phyloP scores from a whole-genome alignment of 1,140 invertebrate species.

The Drosophila willistoni region DNA sequence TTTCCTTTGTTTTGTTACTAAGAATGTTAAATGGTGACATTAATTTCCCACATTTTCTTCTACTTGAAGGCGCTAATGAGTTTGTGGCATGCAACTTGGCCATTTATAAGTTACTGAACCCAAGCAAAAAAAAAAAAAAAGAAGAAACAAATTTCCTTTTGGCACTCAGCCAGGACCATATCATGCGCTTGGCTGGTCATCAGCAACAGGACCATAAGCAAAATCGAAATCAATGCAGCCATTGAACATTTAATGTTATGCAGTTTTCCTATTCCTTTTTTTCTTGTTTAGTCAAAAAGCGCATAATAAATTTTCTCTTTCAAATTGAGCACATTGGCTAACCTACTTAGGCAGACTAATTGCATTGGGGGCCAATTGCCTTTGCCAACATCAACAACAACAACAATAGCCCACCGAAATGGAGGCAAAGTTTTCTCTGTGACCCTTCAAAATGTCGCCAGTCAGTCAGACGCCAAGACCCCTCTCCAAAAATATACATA shows the following conservation, averaged over 20 bases:
- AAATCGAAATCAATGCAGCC: slow-evolving; percentile 34
- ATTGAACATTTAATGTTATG: slow-evolving; percentile 74
- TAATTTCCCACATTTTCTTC: slow-evolving; percentile 6
- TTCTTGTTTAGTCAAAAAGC: slow-evolving; percentile 10
- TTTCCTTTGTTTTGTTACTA: neutral
- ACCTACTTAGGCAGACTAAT: slow-evolving; percentile 8
- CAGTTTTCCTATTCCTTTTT: slow-evolving; percentile 24
- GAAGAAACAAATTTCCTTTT: slow-evolving; percentile 30
- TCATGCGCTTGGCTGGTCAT: slow-evolving; percentile 27
- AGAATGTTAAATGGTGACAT: slow-evolving; percentile 16
- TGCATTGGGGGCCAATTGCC: slow-evolving; percentile 3
- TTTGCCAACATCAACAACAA: slow-evolving; percentile 1
- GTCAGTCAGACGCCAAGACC: slow-evolving; percentile 38
- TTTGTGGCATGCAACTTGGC: slow-evolving; percentile 38
- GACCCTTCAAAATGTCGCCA: slow-evolving; percentile 29
- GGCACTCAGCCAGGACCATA: slow-evolving; percentile 35
- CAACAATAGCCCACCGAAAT: neutral
- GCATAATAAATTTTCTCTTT: slow-evolving; percentile 46
- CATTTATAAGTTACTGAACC: slow-evolving; percentile 8
- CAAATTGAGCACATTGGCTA: slow-evolving; percentile 27
- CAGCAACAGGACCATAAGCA: slow-evolving; percentile 52
- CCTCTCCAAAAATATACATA: neutral
- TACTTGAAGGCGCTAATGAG: slow-evolving; percentile 45
- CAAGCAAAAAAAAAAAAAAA: neutral
- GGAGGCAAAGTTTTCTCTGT: neutral